Percentiles rank a stretch among this genome's conserved stretches.
Evolutionary conservation across 2,888 invertebrate species (phyloP).

Genomic region (Heteromyza rotundicornis): DNA sequence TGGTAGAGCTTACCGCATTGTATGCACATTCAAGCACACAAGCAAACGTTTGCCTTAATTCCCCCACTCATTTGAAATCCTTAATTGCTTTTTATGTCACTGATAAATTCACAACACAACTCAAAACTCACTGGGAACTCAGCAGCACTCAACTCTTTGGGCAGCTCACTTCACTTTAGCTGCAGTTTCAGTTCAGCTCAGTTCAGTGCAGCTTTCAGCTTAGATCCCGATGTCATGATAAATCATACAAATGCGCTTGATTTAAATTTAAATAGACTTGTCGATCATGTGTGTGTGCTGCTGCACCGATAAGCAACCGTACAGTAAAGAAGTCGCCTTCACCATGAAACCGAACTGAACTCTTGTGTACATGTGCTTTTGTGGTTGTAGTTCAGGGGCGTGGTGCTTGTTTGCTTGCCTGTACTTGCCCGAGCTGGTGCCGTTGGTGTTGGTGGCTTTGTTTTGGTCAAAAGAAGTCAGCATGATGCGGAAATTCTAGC

Average conservation of each 20-base stretch:
- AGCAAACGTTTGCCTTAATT: no score
- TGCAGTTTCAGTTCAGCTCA: neutral
- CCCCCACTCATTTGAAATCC: conserved; percentile 11
- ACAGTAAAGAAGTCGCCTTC: neutral
- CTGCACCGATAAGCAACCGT: neutral
- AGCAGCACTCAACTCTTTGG: no score
- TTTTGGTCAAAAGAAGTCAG: no score
- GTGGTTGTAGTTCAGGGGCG: no score
- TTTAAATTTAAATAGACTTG: conserved; percentile 31
- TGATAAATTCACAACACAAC: conserved; percentile 16
- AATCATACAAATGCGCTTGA: conserved; percentile 15
- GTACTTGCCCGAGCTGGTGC: no score
- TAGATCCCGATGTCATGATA: conserved; percentile 10
- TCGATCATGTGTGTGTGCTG: conserved; percentile 22
- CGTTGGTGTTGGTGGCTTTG: no score
- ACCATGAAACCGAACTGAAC: neutral
- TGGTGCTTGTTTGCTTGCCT: no score
- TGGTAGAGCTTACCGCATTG: no score
- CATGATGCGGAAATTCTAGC: neutral
- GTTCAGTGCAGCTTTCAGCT: no score
- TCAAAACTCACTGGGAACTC: neutral
- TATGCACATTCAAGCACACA: no score
- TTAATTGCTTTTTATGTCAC: conserved; percentile 33
- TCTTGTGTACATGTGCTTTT: neutral
- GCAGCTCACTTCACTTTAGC: neutral